Conservation (phyloP, 2,113 vertebrate genomes). For the Tricholaema leucomelas region DNA sequence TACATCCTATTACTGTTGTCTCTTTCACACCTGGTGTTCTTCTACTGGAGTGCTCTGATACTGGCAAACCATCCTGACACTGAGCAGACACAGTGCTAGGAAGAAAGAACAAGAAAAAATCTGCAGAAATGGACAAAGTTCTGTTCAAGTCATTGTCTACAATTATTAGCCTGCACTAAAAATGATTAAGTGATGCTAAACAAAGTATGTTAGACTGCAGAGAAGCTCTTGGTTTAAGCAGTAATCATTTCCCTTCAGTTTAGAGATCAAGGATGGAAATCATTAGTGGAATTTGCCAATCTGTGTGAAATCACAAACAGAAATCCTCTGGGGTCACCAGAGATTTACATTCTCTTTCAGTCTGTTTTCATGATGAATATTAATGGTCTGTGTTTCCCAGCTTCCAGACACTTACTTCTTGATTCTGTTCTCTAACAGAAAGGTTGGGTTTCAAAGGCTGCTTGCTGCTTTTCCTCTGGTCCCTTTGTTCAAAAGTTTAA, state of each 20-base stretch:
- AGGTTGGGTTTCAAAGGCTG: conserved; percentile 38
- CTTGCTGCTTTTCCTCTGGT: background rate
- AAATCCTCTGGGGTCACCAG: background rate
- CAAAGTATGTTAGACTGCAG: background rate
- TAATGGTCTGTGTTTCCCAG: background rate
- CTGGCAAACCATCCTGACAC: background rate
- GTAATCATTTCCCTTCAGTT: background rate
- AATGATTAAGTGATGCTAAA: background rate
- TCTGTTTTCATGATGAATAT: conserved; percentile 24
- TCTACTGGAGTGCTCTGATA: background rate
- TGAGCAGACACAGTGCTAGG: too few species aligned
- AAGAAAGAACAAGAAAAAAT: background rate
- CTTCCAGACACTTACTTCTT: conserved; percentile 5
- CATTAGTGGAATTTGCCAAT: conserved; percentile 11
- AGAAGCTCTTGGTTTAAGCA: background rate
- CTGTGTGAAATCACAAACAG: background rate
- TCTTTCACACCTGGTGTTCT: background rate
- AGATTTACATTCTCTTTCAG: background rate
- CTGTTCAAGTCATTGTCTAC: background rate
- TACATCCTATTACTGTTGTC: background rate
- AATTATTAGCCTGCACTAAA: background rate
- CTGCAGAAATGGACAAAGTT: background rate
- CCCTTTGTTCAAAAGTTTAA: conserved; percentile 44
- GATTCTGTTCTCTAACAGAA: background rate
- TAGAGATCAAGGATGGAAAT: background rate